A percentile compares a stretch with the other conserved stretches of the same genome.
These are phyloP conservation scores for Epistrophe eligans DNA, from an alignment of 2,888 invertebrate genomes.

Conservation along the genomic window DNA sequence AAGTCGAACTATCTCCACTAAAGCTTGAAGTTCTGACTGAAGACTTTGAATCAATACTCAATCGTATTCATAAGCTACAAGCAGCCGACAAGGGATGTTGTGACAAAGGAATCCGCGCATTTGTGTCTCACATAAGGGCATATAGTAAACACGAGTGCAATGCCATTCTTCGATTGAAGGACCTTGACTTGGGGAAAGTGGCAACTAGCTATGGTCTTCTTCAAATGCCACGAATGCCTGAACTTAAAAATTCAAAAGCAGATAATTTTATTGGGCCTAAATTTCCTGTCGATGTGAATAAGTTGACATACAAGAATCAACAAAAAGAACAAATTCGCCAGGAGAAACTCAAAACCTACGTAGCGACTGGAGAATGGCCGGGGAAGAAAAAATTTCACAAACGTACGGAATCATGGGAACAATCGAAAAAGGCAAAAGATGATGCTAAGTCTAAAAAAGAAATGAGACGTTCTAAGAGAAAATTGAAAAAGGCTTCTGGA, in stretches of 20 bases:
- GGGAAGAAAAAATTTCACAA: slow-evolving; percentile 85
- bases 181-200: slow-evolving; percentile 92
- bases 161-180: slow-evolving; percentile 93
- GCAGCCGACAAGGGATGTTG: slow-evolving; percentile 89
- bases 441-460: slow-evolving; percentile 86
- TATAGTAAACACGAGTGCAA: slow-evolving; percentile 98
- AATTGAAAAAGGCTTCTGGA: slow-evolving; percentile 82
- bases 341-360: slow-evolving; percentile 88
- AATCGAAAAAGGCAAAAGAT: slow-evolving; percentile 87
- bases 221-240: slow-evolving; percentile 97
- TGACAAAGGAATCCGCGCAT: slow-evolving; percentile 95
- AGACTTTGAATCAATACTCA: slow-evolving; percentile 76
- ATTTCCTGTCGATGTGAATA: slow-evolving; percentile 88
- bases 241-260: slow-evolving; percentile 89
- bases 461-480: slow-evolving; percentile 84
- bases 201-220: slow-evolving; percentile 96
- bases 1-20: slow-evolving; percentile 85
- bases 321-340: slow-evolving; percentile 90
- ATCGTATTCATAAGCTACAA: slow-evolving; percentile 86
- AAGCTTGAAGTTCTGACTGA: slow-evolving; percentile 42
- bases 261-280: slow-evolving; percentile 83
- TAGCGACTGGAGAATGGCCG: slow-evolving; percentile 91
- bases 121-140: slow-evolving; percentile 96
- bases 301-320: slow-evolving; percentile 91
- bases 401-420: slow-evolving; percentile 90